These are phyloP conservation scores for Drosophila murphyi DNA, from an alignment of 1,140 invertebrate genomes.

Conservation along the genomic window DNA sequence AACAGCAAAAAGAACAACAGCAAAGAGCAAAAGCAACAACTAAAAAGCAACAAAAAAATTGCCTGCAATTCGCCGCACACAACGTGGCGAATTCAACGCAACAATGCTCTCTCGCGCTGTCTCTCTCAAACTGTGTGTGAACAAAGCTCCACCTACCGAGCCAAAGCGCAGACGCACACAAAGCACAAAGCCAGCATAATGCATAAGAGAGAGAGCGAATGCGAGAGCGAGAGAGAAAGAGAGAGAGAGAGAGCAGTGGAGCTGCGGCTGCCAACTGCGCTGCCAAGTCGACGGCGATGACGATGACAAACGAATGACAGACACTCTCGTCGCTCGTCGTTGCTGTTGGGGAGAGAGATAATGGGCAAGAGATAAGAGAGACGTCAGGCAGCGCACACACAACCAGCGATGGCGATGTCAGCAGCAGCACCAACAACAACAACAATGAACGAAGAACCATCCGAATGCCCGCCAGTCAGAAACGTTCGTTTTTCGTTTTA, in stretches of 20 bases:
- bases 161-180: conserved; percentile 64
- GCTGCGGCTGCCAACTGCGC: conserved; percentile 45
- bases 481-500: conserved; percentile 69
- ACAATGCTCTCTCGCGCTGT: conserved; percentile 5
- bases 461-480: conserved; percentile 81
- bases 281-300: conserved; percentile 42
- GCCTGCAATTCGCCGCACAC: conserved; percentile 50
- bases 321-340: conserved; percentile 60
- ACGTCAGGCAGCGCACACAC: conserved; percentile 55
- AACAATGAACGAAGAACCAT: conserved; percentile 33
- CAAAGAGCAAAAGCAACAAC: conserved; percentile 11
- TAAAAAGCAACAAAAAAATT: conserved; percentile 38
- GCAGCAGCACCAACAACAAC: conserved; percentile 29
- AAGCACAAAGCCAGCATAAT: conserved; percentile 9
- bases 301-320: conserved; percentile 84
- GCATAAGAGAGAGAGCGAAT: conserved; percentile 22
- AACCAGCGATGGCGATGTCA: conserved; percentile 56
- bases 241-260: conserved; percentile 40
- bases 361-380: conserved; percentile 79
- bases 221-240: conserved; percentile 26
- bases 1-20: conserved; percentile 22
- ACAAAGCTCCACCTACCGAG: conserved; percentile 76
- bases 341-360: conserved; percentile 70
- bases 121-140: conserved; percentile 14
- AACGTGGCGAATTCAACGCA: conserved; percentile 33